Percentiles rank a stretch among this genome's conserved stretches.
These are phyloP conservation scores for rat (Rattus norvegicus) DNA, from an alignment of 2,113 vertebrate species.

Conservation along the genomic window GRCr8 NC_086039.1:75295001-75295500, in stretches of 20 bases:
- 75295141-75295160: neutral
- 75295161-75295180: neutral
- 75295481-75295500: neutral
- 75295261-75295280: neutral
- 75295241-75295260: neutral
- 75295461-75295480: slow-evolving; percentile 13
- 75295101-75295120: neutral
- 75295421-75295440: neutral
- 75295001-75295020: neutral
- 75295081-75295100: neutral
- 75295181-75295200: neutral
- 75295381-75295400: neutral
- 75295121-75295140: neutral
- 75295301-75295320: neutral
- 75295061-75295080: neutral
- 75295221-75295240: neutral
- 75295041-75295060: neutral
- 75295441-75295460: neutral
- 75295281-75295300: neutral
- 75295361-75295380: neutral
- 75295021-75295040: neutral
- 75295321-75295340: neutral
- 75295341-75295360: neutral
- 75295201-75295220: neutral
- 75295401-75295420: neutral